Percentiles rank a stretch among this genome's conserved stretches.
phyloP scores from a whole-genome alignment of 2,888 invertebrate genomes.

The Andrena chrysosceles region DNA sequence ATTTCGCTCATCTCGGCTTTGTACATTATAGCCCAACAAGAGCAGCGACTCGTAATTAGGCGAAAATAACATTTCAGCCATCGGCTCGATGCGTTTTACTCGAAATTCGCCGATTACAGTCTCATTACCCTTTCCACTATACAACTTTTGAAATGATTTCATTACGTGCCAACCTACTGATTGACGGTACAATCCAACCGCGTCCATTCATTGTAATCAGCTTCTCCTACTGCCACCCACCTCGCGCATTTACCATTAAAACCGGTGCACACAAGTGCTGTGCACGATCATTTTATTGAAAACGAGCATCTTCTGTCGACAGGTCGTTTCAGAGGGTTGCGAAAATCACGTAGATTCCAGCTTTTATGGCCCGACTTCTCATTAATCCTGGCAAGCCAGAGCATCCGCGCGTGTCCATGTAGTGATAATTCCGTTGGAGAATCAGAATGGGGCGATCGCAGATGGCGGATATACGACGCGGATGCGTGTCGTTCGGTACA shows the following conservation, averaged over 20 bases:
- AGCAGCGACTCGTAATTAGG: constrained; percentile 1
- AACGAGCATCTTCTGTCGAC: constrained; percentile 14
- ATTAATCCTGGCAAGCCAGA: constrained; percentile 9
- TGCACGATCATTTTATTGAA: constrained; percentile 8
- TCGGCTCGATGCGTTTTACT: background rate
- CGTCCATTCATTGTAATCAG: constrained; percentile 1
- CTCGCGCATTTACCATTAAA: background rate
- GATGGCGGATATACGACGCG: constrained; percentile 9
- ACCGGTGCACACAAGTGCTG: background rate
- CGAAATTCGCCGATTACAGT: constrained; percentile 11
- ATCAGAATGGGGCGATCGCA: constrained; percentile 4
- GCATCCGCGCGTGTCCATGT: constrained; percentile 2
- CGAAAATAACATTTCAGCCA: constrained; percentile 14
- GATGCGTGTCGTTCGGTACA: constrained; percentile 9
- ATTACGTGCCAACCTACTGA: background rate
- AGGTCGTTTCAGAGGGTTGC: constrained; percentile 13
- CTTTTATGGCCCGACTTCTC: constrained; percentile 5
- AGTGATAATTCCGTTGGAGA: constrained; percentile 25
- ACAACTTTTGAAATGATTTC: constrained; percentile 15
- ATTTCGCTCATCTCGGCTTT: background rate
- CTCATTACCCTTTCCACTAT: background rate
- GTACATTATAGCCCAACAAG: background rate
- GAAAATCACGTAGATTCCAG: constrained; percentile 25
- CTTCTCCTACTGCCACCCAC: no score
- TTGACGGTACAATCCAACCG: constrained; percentile 10